Percentiles rank a stretch among this genome's conserved stretches.
phyloP scores from a whole-genome alignment of 2,113 vertebrate species.

The Petrocephalus microphthalmus region DNA sequence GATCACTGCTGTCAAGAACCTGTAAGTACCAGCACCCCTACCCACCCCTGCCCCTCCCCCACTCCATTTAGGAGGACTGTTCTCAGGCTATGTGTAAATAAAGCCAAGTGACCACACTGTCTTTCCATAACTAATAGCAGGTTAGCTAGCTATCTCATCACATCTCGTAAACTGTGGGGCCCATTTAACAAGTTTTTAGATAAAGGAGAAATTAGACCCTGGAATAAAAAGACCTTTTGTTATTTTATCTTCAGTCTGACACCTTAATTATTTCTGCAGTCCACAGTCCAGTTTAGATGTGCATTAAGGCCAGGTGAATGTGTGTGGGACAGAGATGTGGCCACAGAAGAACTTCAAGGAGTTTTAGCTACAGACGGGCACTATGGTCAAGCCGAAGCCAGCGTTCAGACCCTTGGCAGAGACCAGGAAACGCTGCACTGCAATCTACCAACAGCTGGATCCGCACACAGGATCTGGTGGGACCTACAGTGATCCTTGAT shows the following conservation, averaged over 20 bases:
- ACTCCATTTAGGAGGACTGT: neutral
- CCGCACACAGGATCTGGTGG: neutral
- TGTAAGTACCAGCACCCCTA: conserved; percentile 68
- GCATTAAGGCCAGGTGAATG: neutral
- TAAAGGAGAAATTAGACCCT: neutral
- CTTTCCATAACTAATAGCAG: neutral
- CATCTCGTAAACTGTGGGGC: neutral
- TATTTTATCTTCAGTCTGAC: neutral
- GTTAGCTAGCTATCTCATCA: neutral
- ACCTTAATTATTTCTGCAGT: neutral
- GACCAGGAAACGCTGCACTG: neutral
- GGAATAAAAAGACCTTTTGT: neutral
- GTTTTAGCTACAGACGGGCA: neutral
- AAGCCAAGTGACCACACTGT: neutral
- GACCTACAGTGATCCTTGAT: neutral
- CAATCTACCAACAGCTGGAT: neutral
- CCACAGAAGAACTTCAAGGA: neutral
- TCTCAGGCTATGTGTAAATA: neutral
- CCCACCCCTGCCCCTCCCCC: neutral
- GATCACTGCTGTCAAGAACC: conserved; percentile 89
- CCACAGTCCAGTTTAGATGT: neutral
- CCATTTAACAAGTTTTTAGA: neutral
- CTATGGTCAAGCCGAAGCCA: neutral
- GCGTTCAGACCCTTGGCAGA: neutral
- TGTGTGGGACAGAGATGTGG: neutral